These are phyloP conservation scores for Piprites chloris DNA, from an alignment of 2,113 vertebrate genomes.

Conservation along the genomic window DNA sequence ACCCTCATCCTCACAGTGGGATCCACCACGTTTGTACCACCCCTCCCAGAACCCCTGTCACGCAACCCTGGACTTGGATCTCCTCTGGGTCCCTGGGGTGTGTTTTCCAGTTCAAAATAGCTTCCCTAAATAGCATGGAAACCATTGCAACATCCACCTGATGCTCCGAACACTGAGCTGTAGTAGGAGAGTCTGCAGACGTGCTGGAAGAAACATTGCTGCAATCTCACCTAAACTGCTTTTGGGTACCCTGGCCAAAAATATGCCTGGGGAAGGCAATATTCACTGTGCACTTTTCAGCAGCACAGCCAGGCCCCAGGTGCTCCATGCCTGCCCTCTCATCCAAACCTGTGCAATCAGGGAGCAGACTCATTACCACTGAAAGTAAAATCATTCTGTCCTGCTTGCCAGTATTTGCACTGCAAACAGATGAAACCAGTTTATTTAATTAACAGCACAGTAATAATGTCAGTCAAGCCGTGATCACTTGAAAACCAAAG, in stretches of 20 bases:
- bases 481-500: slow-evolving; percentile 2
- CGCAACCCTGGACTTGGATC: background rate
- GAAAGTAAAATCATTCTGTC: background rate
- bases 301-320: accelerated
- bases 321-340: background rate
- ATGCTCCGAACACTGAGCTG: background rate
- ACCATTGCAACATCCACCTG: background rate
- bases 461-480: background rate
- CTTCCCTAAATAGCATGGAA: background rate
- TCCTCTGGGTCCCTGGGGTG: background rate
- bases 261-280: background rate
- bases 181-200: background rate
- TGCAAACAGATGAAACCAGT: background rate
- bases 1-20: background rate
- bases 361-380: background rate
- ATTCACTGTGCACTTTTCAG: background rate
- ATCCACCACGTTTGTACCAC: background rate
- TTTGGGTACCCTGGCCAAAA: background rate
- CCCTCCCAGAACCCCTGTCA: background rate
- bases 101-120: background rate
- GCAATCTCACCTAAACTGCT: background rate
- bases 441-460: background rate
- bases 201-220: background rate
- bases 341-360: background rate
- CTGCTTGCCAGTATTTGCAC: background rate